These are phyloP conservation scores for Peromyscus attwateri DNA, from an alignment of 2,797 vertebrate genomes.

Conservation along the genomic window DNA sequence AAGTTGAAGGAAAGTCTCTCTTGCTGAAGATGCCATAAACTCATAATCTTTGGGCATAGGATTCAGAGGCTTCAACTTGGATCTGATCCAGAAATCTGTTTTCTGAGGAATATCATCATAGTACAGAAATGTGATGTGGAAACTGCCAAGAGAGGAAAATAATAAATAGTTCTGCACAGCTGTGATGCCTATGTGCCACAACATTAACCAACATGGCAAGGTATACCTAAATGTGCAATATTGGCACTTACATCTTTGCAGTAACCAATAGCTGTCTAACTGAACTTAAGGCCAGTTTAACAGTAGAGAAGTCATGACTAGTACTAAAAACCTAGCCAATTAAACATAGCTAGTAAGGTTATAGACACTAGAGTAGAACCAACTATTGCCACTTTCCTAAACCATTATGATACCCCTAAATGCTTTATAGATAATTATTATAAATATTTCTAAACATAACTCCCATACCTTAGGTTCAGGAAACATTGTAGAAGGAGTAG, in stretches of 20 bases:
- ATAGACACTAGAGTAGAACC: background rate
- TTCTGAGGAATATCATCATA: background rate
- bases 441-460: background rate
- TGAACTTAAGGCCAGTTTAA: background rate
- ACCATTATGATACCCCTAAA: background rate
- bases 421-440: background rate
- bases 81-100: background rate
- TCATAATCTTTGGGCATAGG: too few relatives aligned
- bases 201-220: background rate
- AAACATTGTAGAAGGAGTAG: background rate
- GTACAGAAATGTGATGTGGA: background rate
- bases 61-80: background rate
- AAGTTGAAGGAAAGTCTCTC: background rate
- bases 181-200: background rate
- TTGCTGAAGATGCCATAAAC: background rate
- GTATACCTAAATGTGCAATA: background rate
- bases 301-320: background rate
- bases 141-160: background rate
- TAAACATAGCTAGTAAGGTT: background rate
- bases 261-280: background rate
- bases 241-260: background rate
- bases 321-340: background rate
- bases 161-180: background rate
- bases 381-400: background rate
- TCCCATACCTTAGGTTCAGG: background rate